phyloP scores from a whole-genome alignment of 2,113 vertebrate species.

The Chaetodon auriga region DNA sequence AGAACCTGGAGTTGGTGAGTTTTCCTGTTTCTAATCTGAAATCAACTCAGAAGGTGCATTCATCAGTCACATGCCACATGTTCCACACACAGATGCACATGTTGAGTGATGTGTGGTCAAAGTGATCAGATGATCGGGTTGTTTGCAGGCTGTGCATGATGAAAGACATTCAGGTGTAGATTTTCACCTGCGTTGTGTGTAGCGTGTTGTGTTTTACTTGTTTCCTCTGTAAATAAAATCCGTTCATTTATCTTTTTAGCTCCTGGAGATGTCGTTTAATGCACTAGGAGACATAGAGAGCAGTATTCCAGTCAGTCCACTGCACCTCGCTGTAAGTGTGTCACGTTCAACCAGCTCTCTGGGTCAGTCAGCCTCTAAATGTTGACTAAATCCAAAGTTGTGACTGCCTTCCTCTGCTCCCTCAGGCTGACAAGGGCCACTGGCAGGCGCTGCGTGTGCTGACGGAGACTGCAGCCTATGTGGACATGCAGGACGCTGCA shows the following conservation, averaged over 20 bases:
- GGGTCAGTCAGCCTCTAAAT: neutral
- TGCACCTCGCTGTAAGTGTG: conserved; percentile 97
- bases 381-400: neutral
- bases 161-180: neutral
- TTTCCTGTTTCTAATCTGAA: neutral
- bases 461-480: conserved; percentile 93
- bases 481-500: conserved; percentile 92
- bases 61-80: neutral
- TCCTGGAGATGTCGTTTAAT: conserved; percentile 98
- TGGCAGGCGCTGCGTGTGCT: conserved; percentile 95
- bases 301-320: conserved; percentile 94
- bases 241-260: conserved; percentile 77
- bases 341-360: neutral
- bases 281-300: conserved; percentile 97
- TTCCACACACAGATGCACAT: neutral
- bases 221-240: neutral
- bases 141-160: neutral
- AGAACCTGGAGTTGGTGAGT: conserved; percentile 95
- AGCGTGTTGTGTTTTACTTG: neutral
- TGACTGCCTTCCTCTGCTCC: conserved; percentile 21
- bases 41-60: neutral
- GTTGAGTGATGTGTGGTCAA: neutral
- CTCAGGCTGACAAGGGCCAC: conserved; percentile 95
- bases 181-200: neutral
- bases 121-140: neutral